phyloP scores from a whole-genome alignment of 2,113 vertebrate genomes.

The Rhizomys pruinosus region DNA sequence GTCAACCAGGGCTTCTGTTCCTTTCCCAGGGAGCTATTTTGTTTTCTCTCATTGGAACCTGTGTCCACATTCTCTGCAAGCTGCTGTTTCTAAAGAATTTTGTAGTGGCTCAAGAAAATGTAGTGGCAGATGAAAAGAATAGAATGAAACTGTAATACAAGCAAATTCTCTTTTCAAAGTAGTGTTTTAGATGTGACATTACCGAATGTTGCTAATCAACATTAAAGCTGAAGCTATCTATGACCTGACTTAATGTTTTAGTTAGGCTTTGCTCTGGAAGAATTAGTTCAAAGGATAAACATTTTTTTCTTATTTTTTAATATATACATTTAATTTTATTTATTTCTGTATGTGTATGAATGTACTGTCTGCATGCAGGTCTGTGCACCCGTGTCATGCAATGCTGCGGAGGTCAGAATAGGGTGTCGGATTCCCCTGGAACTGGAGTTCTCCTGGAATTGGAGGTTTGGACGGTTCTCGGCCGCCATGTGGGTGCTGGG shows the following conservation, averaged over 20 bases:
- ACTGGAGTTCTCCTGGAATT: no score
- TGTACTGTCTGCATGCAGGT: no score
- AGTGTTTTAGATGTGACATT: background rate
- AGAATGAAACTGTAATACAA: background rate
- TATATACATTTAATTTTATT: no score
- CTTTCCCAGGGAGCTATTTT: slow-evolving; percentile 54
- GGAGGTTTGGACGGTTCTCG: no score
- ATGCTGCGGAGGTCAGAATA: no score
- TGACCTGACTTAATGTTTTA: background rate
- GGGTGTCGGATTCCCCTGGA: no score
- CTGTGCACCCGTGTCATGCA: no score
- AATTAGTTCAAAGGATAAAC: background rate
- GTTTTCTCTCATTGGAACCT: slow-evolving; percentile 34
- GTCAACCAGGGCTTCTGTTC: slow-evolving; percentile 8
- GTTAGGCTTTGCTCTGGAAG: background rate
- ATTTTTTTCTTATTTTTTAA: no score
- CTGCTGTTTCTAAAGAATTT: background rate
- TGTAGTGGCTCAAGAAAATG: slow-evolving; percentile 41
- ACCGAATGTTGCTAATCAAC: background rate
- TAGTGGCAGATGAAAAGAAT: background rate
- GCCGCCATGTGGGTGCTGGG: no score
- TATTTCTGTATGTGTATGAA: no score
- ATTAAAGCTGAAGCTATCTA: background rate
- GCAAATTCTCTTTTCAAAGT: slow-evolving; percentile 6
- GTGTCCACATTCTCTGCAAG: background rate